A percentile compares a stretch with the other conserved stretches of the same genome.
Conservation (phyloP, 2,888 invertebrate genomes). For the Oxyscelio sp. region DNA sequence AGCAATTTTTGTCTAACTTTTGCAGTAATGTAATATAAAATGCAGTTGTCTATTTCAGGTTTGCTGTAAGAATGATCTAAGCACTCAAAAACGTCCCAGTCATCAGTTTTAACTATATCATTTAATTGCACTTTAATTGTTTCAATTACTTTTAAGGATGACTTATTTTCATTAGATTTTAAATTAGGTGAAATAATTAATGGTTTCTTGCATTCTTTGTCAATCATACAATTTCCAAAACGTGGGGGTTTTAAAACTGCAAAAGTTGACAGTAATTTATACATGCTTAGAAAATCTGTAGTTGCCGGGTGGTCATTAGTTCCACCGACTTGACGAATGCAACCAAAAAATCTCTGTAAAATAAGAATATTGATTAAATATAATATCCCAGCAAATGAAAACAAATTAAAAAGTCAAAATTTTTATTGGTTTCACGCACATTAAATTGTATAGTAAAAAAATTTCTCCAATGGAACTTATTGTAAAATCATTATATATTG, state of each 20-base stretch:
- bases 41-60: slow-evolving; percentile 3
- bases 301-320: not conserved
- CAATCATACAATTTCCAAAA: not conserved
- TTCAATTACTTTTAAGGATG: too few relatives aligned
- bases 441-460: too few relatives aligned
- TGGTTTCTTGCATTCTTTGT: too few relatives aligned
- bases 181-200: too few relatives aligned
- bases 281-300: slow-evolving; percentile 5
- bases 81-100: slow-evolving; percentile 8
- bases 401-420: too few relatives aligned
- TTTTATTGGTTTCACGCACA: too few relatives aligned
- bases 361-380: not conserved
- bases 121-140: too few relatives aligned
- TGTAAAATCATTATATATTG: too few relatives aligned
- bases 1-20: slow-evolving; percentile 3
- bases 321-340: not conserved
- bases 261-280: slow-evolving; percentile 7
- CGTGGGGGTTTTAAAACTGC: not conserved
- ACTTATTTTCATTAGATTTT: too few relatives aligned
- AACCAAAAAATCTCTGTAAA: slow-evolving; percentile 8
- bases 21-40: slow-evolving; percentile 1
- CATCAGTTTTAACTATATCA: too few relatives aligned
- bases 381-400: too few relatives aligned
- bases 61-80: not conserved
- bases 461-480: too few relatives aligned